A percentile compares a stretch with the other conserved stretches of the same genome.
Conservation (phyloP, 2,888 invertebrate species). For the Agrochola macilenta region DNA sequence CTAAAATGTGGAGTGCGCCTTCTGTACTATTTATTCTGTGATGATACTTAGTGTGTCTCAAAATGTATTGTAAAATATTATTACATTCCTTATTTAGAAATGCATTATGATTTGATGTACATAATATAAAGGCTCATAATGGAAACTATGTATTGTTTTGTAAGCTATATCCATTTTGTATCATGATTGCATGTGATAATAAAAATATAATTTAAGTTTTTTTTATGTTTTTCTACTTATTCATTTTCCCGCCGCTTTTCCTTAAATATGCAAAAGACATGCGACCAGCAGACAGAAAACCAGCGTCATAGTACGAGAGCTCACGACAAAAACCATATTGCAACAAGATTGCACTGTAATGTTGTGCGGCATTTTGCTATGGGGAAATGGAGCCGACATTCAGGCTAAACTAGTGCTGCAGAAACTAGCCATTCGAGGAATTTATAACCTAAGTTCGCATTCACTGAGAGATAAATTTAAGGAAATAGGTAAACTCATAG, state of each 20-base stretch:
- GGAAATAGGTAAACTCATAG: too few relatives aligned
- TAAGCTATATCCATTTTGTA: slow-evolving; percentile 64
- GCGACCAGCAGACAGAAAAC: too few relatives aligned
- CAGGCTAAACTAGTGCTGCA: too few relatives aligned
- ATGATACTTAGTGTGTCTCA: slow-evolving; percentile 7
- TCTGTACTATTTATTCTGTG: too few relatives aligned
- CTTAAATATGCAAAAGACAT: neutral
- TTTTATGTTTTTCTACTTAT: neutral
- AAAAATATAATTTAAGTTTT: slow-evolving; percentile 55
- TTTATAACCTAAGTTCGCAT: neutral
- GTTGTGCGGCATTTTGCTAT: too few relatives aligned
- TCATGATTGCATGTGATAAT: slow-evolving; percentile 65
- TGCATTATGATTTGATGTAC: slow-evolving; percentile 12
- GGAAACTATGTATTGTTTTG: slow-evolving; percentile 50
- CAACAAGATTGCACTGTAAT: too few relatives aligned
- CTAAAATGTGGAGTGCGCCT: too few relatives aligned
- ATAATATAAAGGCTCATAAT: slow-evolving; percentile 15
- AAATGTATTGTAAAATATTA: slow-evolving; percentile 35
- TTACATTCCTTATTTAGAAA: slow-evolving; percentile 43
- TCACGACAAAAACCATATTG: too few relatives aligned
- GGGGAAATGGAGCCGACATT: too few relatives aligned
- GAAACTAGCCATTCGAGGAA: too few relatives aligned
- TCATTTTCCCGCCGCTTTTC: neutral
- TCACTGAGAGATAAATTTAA: neutral
- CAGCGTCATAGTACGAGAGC: too few relatives aligned